A percentile compares a stretch with the other conserved stretches of the same genome.
Conservation (phyloP, 2,113 vertebrate species). For the Plestiodon gilberti region DNA sequence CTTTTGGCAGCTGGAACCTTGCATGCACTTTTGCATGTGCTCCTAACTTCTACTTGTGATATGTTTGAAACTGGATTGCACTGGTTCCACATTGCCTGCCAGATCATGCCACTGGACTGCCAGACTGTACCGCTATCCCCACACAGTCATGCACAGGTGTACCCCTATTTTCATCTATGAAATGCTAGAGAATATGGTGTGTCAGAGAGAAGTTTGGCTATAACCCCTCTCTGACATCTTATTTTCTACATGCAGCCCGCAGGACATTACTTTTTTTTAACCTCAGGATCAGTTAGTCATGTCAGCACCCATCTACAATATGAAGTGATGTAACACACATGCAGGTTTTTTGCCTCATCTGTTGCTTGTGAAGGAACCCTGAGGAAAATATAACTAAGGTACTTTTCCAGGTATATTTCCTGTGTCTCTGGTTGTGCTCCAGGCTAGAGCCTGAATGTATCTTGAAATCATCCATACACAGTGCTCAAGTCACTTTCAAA, state of each 20-base stretch:
- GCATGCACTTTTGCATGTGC: too few species aligned
- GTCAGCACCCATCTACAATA: neutral
- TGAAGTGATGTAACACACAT: neutral
- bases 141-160: too few species aligned
- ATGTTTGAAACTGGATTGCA: neutral
- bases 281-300: neutral
- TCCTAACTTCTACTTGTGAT: neutral
- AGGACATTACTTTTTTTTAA: too few species aligned
- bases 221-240: too few species aligned
- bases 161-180: too few species aligned
- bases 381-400: neutral
- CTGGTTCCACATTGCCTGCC: neutral
- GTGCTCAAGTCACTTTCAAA: neutral
- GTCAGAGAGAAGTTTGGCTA: too few species aligned
- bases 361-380: neutral
- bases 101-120: neutral
- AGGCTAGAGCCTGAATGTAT: neutral
- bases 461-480: neutral
- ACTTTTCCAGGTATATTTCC: too few species aligned
- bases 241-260: neutral
- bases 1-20: too few species aligned
- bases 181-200: too few species aligned
- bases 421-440: neutral
- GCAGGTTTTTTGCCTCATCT: neutral
- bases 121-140: too few species aligned